Evolutionary conservation across 2,888 invertebrate genomes (phyloP), one percentile per base, ranked within the genome.

Genomic region (Physocephala rufipes): DNA sequence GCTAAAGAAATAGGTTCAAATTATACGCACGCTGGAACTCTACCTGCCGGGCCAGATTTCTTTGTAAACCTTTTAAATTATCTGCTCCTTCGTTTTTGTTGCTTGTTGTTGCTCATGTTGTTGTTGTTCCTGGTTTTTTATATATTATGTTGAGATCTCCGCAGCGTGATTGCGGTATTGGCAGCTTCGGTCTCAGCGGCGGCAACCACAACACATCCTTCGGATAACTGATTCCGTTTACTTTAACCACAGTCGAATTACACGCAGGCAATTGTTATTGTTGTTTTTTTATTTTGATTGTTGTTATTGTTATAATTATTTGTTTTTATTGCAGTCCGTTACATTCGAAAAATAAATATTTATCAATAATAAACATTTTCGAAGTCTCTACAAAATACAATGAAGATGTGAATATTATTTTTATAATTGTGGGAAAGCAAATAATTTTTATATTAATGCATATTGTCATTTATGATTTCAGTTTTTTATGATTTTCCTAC

Each of bases 181-280:
- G 24, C 51, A 53, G n/a, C n/a, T n/a, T n/a, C n/a, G n/a, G n/a
- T n/a, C n/a, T 0, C 30, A 53, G 16, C 43, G 47, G 43, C 59
- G 9, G 7, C 49, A 67, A 49, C 67, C 67, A 59, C 67, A 67
- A 19, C 28, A 47, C 59, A 59, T 67, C 67, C 67, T 59, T 59
- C 36, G 4, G 36, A 58, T 45, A 67, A 59, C 67, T 30, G n/a
- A 67, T 28, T 49, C 21, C 47, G 26, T 28, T 4, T 28, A 47
- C 43, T 47, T 47, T 19, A 28, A 51, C 30, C 43, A 21, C 16
- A 30, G 55, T 30, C 59, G 67, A 26, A n/a, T n/a, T n/a, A n/a
- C n/a, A n/a, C n/a, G n/a, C 45, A 12, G 59, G 59, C 59, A 47
- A 30, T 45, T 7, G 36, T n/a, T 28, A 19, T 36, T 16, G 21